Conservation (phyloP, 2,113 vertebrate genomes). For the Megaceryle maxima region DNA sequence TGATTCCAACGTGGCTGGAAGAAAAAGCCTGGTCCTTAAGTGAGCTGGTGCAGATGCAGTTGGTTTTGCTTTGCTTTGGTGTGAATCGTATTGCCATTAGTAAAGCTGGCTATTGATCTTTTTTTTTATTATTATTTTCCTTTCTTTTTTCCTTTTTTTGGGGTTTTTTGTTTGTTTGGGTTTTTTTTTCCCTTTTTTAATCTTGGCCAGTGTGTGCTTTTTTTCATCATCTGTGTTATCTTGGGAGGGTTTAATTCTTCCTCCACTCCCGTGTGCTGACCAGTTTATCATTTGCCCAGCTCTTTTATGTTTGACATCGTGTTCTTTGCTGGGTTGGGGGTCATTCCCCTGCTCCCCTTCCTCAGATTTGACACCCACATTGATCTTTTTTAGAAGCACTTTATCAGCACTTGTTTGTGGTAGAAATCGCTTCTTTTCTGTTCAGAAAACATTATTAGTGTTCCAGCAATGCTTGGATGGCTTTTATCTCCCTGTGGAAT, state of each 20-base stretch:
- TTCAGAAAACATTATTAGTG: conserved; percentile 57
- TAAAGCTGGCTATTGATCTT: not conserved
- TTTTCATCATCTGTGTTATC: not conserved
- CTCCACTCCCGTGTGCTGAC: not conserved
- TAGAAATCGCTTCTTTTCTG: not conserved
- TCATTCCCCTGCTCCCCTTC: not conserved
- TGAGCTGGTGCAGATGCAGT: not conserved
- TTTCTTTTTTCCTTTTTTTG: no score
- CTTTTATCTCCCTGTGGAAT: conserved; percentile 75
- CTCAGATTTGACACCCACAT: not conserved
- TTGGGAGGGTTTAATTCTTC: not conserved
- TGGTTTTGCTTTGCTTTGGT: conserved; percentile 9
- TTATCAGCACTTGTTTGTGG: not conserved
- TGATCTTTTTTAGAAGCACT: conserved; percentile 23
- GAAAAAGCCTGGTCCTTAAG: not conserved
- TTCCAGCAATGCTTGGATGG: conserved; percentile 43
- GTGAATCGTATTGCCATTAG: not conserved
- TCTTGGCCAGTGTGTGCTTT: not conserved
- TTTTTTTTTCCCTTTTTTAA: not conserved
- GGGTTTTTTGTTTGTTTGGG: no score
- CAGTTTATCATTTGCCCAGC: not conserved
- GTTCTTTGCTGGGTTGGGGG: not conserved
- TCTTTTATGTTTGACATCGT: not conserved
- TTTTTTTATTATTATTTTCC: no score
- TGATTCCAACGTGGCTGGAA: not conserved